These are phyloP conservation scores for Melieria omissa DNA, from an alignment of 2,888 invertebrate genomes.

Conservation along the genomic window DNA sequence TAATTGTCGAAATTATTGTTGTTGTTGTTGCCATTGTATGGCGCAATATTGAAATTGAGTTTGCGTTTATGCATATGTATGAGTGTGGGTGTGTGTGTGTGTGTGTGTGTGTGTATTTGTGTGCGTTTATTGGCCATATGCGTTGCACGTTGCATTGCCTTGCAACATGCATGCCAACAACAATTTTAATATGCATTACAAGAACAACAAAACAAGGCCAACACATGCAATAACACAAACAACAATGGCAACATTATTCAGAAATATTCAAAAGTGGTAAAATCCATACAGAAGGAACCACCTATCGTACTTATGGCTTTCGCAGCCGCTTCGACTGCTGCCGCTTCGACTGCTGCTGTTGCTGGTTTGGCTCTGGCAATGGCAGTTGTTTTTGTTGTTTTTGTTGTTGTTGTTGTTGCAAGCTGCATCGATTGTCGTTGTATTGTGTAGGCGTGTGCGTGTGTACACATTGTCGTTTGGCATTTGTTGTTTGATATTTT, in stretches of 20 bases:
- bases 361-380: slow-evolving; percentile 28
- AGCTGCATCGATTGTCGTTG: too few species aligned
- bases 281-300: not conserved
- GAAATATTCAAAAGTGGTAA: not conserved
- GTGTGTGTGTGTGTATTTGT: not conserved
- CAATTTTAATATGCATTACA: not conserved
- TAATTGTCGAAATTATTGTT: not conserved
- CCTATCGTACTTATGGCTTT: not conserved
- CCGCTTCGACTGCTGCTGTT: not conserved
- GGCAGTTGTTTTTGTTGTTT: not conserved
- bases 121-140: slow-evolving; percentile 1
- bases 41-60: not conserved
- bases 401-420: too few species aligned
- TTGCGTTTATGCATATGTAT: not conserved
- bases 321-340: not conserved
- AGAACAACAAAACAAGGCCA: not conserved
- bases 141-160: not conserved
- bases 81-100: not conserved
- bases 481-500: slow-evolving; percentile 15
- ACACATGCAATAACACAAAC: not conserved
- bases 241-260: not conserved
- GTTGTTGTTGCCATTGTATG: not conserved
- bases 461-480: slow-evolving; percentile 11
- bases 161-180: not conserved
- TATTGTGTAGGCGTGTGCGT: slow-evolving; percentile 19